Evolutionary conservation across 2,797 vertebrate genomes (phyloP).

Genomic region (Tokudaia muenninki): DNA sequence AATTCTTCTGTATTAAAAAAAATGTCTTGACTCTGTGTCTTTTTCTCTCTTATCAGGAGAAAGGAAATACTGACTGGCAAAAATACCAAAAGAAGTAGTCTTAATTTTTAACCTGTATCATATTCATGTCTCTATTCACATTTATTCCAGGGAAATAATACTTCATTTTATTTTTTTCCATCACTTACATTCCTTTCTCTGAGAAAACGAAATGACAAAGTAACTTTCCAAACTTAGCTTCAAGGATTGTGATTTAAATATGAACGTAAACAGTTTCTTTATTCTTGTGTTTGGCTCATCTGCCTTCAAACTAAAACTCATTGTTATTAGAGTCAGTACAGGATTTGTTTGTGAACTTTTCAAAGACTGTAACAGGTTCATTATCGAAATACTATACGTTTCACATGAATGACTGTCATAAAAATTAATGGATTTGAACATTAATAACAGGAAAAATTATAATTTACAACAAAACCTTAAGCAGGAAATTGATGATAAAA

Average conservation of each 20-base stretch:
- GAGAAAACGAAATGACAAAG: slow-evolving; percentile 9
- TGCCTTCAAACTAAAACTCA: not conserved
- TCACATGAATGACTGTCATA: slow-evolving; percentile 73
- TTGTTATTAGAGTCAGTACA: not conserved
- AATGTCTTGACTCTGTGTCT: slow-evolving; percentile 47
- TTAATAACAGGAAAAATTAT: slow-evolving; percentile 81
- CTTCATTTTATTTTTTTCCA: not conserved
- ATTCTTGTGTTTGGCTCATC: not conserved
- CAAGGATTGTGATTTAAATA: not conserved
- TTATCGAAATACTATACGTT: slow-evolving; percentile 29
- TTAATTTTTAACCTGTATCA: not conserved
- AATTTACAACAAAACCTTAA: slow-evolving; percentile 75
- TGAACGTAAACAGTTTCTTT: not conserved
- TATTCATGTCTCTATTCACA: not conserved
- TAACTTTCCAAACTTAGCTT: not conserved
- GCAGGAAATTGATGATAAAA: slow-evolving; percentile 78
- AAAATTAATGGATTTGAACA: slow-evolving; percentile 77
- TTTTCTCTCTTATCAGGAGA: slow-evolving; percentile 59
- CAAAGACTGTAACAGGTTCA: slow-evolving; percentile 64
- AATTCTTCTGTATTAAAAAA: slow-evolving; percentile 69
- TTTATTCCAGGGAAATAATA: not conserved
- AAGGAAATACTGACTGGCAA: slow-evolving; percentile 23
- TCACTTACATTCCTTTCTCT: not conserved
- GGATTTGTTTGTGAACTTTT: slow-evolving; percentile 64
- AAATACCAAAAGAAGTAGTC: not conserved